These are phyloP conservation scores for Ariolimax columbianus DNA, from an alignment of 2,888 invertebrate species.

Conservation along the genomic window DNA sequence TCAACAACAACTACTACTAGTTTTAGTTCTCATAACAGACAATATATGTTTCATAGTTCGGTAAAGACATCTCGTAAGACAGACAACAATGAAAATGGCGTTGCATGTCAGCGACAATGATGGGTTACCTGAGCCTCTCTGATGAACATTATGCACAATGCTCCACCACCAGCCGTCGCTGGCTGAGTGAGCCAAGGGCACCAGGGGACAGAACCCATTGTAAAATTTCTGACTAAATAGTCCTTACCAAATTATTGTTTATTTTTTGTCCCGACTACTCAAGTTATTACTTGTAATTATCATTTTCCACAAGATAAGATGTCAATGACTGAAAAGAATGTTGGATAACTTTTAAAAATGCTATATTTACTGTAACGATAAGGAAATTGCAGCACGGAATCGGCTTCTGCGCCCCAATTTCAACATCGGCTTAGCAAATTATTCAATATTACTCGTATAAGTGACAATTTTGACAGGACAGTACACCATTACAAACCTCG, in stretches of 20 bases:
- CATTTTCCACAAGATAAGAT: not conserved
- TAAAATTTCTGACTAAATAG: conserved; percentile 50
- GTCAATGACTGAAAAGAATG: not conserved
- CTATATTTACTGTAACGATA: not conserved
- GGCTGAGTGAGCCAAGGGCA: conserved; percentile 51
- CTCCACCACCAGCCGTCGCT: conserved; percentile 31
- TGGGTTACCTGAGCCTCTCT: conserved; percentile 38
- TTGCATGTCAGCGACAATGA: not conserved
- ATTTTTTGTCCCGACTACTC: conserved; percentile 36
- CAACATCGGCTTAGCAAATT: not conserved
- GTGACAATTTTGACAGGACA: not conserved
- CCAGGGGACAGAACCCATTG: conserved; percentile 52
- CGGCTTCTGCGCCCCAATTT: not conserved
- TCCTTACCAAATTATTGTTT: conserved; percentile 55
- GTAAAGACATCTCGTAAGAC: conserved; percentile 21
- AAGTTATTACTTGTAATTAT: not conserved
- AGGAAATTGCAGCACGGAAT: not conserved
- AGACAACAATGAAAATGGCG: conserved; percentile 48
- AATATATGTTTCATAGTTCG: not conserved
- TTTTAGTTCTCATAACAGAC: not conserved
- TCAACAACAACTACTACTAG: not conserved
- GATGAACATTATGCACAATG: conserved; percentile 18
- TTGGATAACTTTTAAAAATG: not conserved
- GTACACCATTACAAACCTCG: conserved; percentile 5
- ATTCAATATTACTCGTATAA: not conserved